Base-by-base conservation (phyloP, 30 jellyfish, hydroid and myxozoan species). In the Haliclystus octoradiatus region DNA sequence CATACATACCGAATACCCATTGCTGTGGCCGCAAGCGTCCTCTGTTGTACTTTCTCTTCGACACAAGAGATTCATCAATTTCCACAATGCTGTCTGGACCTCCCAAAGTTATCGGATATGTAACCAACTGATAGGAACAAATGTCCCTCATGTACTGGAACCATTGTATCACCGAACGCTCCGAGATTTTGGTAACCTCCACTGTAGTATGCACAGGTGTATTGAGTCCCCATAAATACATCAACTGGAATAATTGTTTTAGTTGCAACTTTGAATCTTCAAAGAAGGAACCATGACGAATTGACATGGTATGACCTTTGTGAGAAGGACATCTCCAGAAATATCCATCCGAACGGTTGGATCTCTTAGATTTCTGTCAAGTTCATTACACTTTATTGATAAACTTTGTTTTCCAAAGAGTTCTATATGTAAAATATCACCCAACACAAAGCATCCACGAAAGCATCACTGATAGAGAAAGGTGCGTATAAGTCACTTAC, bases 1-100 rank as follows among this genome's bases (percentile, higher is more conserved):
- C 81, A 29, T 71, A 71, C 78, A 49, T 71, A 19, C 81, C 81
- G 62, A 71, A 71, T 15, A 71, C 76, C 81, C 81, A 71, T 31
- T 71, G 77, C 13, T 24, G 15, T 23, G 40, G 69, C 46, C 35
- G 69, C 13, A 14, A 28, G 34, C 73, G 22, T 49, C 73, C 79
- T 14, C 79, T 26, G 73, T 69, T 12, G 74, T 69, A 47, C 78
- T 71, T 71, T 30, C 81, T 50, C 0, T 51, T 51, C 7, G 50
- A 19, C 75, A 71, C 22, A 19, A 52, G 29, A 5, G 74, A 71
- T 33, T 71, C 81, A 0, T 71, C 77, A 22, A 71, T 52, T 26
- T 53, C 74, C 23, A 72, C 83, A 52, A 52, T 34, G 26, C 33
- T 62, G 40, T 52, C 75, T 5, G 33, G 65, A 2, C 83, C 83